Evolutionary conservation across 2,113 vertebrate genomes (phyloP), one percentile per base, ranked within the genome.

Genomic region (Xenopus laevis): DNA sequence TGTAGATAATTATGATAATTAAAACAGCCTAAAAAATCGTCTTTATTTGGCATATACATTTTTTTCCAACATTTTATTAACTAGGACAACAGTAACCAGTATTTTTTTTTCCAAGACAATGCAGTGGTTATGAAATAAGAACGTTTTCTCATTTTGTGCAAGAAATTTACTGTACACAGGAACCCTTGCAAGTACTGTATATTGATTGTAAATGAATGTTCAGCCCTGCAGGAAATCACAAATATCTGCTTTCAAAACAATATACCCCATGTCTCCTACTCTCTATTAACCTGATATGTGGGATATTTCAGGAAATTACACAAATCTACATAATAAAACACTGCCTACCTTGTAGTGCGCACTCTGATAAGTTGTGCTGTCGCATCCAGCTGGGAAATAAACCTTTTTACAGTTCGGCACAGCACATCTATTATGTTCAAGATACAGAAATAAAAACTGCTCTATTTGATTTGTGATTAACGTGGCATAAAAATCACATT

Each of bases 401-500:
- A 77, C 69, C 60, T 62, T 65, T 50, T 52, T 47, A 59, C 47
- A 21, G 65, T 75, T 75, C 67, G 44, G 23, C 73, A 64, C 67
- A 57, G 59, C 3, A 60, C 62, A 77, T 70, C 74, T 20, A 77
- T 77, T 77, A 70, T 77, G 67, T 65, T 84, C 81, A 82, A 82
- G 78, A 84, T 59, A 81, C 66, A 78, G 65, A 81, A 79, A 82
- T 74, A 81, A 82, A 82, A 82, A 82, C 63, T 44, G 58, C 18
- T 82, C 83, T 81, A 86, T 83, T 85, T 82, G 23, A 62, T 81
- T 85, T 89, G 83, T 84, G 87, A 86, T 86, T 87, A 84, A 83
- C 79, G 71, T 77, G 63, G 83, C 71, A 86, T 84, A 82, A 77
- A 76, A 77, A 84, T 78, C 17, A 1, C 71, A 82, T 78, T 81